phyloP scores from a whole-genome alignment of 2,113 vertebrate genomes.

The Crotalus helleri region DNA sequence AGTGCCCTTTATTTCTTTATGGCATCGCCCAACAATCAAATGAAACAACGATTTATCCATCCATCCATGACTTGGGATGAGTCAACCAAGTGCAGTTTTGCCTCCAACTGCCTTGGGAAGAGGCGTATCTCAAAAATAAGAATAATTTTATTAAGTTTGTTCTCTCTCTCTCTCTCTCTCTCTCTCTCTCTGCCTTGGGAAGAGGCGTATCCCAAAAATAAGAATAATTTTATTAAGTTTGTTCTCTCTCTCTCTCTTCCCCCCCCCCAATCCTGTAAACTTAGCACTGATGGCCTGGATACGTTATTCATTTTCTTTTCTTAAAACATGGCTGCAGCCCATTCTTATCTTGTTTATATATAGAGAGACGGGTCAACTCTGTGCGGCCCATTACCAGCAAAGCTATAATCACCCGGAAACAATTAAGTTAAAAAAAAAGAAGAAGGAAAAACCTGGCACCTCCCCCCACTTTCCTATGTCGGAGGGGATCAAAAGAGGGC shows the following conservation, averaged over 20 bases:
- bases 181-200: too few relatives aligned
- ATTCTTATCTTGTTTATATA: neutral
- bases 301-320: neutral
- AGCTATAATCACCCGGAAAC: neutral
- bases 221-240: neutral
- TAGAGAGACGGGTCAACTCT: neutral
- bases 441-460: too few relatives aligned
- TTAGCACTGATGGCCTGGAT: neutral
- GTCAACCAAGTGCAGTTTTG: neutral
- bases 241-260: neutral
- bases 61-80: neutral
- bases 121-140: neutral
- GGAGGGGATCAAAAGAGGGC: neutral
- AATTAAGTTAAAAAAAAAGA: neutral
- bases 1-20: neutral
- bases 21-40: neutral
- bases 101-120: neutral
- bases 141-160: neutral
- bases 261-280: neutral
- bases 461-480: too few relatives aligned
- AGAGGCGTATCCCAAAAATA: neutral
- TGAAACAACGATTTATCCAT: neutral
- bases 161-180: neutral
- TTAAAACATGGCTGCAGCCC: neutral
- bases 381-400: neutral